Evolutionary conservation across 2,888 invertebrate species (phyloP).

Genomic region (Eucera pruinosa): DNA sequence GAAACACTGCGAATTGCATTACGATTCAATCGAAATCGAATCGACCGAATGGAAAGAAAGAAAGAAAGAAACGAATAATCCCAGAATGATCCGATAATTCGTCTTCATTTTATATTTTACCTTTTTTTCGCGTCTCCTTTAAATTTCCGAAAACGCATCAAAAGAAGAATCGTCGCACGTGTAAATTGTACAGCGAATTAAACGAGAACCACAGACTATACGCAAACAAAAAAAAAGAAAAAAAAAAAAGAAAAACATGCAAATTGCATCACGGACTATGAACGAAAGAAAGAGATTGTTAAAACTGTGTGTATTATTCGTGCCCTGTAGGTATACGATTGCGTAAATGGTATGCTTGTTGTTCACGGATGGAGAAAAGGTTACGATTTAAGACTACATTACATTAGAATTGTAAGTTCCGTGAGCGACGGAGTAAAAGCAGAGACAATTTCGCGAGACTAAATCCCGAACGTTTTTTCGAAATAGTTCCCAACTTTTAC

Average conservation of each 20-base stretch:
- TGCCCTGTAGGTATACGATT: conserved; percentile 42
- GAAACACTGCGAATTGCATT: neutral
- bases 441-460: conserved; percentile 28
- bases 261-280: neutral
- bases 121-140: neutral
- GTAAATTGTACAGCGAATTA: conserved; percentile 10
- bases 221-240: too few species aligned
- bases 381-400: conserved; percentile 46
- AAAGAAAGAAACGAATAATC: neutral
- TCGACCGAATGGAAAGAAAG: neutral
- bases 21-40: neutral
- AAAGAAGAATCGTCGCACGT: neutral
- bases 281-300: neutral
- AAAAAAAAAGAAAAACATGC: too few species aligned
- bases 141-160: neutral
- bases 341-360: conserved; percentile 38
- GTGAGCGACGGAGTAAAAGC: conserved; percentile 1
- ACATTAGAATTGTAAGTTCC: conserved; percentile 42
- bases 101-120: neutral
- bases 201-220: neutral
- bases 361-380: conserved; percentile 29
- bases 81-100: too few species aligned
- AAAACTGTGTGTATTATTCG: conserved; percentile 19
- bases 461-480: conserved; percentile 15
- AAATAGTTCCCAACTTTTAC: conserved; percentile 35